Base-by-base conservation (phyloP, 37 sponge, comb jelly and placozoan genomes). In the Chondrosia reniformis region DNA sequence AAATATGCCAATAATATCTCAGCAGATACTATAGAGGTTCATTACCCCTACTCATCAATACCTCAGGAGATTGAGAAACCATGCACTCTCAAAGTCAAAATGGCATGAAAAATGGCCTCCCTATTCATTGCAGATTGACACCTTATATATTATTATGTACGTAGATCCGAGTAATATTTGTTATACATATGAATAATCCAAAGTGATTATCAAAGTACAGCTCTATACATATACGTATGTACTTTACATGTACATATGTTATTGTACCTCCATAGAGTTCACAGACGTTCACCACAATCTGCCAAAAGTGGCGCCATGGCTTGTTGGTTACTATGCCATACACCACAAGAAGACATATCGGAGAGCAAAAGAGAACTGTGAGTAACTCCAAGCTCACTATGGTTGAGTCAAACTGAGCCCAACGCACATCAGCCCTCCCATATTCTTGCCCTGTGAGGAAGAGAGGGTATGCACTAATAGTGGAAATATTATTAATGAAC, bases 211-310 rank as follows among this genome's bases (percentile, higher is more conserved):
- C n/a, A n/a, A n/a, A n/a, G n/a, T n/a, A n/a, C n/a, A n/a, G n/a
- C n/a, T n/a, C n/a, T 2, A 44, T 40, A 27, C 25, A 13, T 9
- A 25, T 42, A 8, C 10, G 31, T n/a, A n/a, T n/a, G n/a, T n/a
- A n/a, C n/a, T n/a, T n/a, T n/a, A 79, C 45, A 41, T 31, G 65
- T 43, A 65, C 45, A 43, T 27, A 19, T 8, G 61, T 5, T 7
- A 2, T 58, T 64, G 27, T 74, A 86, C 91, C 91, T 85, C 91
- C 91, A 63, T 91, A 91, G 19, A 91, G 78, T 46, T 91, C 91
- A 83, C 91, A 91, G 3, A 83, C 81, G 49, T 77, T 64, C 21
- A 91, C 19, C 15, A 67, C 46, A 34, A 91, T 19, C 44, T 91
- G 91, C 13, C 78, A 52, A 69, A 80, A 88, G 43, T 91, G 91